Percentiles rank a stretch among this genome's conserved stretches.
Evolutionary conservation across 2,888 invertebrate genomes (phyloP).

Genomic region (Tenthredo amoena): DNA sequence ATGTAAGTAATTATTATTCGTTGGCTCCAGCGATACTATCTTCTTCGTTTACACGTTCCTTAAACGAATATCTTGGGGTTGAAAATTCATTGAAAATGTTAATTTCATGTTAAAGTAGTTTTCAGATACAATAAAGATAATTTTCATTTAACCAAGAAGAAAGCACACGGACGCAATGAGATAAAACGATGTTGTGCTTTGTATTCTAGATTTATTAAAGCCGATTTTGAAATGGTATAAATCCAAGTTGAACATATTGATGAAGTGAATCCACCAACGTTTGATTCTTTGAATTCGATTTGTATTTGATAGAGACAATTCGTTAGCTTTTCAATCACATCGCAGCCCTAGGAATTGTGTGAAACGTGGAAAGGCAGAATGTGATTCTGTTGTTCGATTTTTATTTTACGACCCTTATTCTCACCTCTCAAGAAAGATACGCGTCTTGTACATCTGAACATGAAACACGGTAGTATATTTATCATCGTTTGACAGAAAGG

Average conservation of each 20-base stretch:
- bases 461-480: background rate
- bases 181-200: background rate
- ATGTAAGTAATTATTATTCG: background rate
- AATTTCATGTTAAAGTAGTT: background rate
- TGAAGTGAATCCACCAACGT: background rate
- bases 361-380: background rate
- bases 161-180: background rate
- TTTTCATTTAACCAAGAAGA: background rate
- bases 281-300: background rate
- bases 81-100: background rate
- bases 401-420: slow-evolving; percentile 2
- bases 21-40: background rate
- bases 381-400: slow-evolving; percentile 3
- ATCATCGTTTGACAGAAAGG: background rate
- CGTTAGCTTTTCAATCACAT: background rate
- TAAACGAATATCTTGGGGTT: background rate
- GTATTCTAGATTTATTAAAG: background rate
- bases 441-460: slow-evolving; percentile 10
- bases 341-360: background rate
- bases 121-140: background rate
- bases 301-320: background rate
- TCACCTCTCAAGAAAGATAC: background rate
- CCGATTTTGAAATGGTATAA: background rate
- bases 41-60: background rate
- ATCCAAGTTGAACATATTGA: background rate